Conservation (phyloP, 2,888 invertebrate genomes). For the Nysson spinosus region DNA sequence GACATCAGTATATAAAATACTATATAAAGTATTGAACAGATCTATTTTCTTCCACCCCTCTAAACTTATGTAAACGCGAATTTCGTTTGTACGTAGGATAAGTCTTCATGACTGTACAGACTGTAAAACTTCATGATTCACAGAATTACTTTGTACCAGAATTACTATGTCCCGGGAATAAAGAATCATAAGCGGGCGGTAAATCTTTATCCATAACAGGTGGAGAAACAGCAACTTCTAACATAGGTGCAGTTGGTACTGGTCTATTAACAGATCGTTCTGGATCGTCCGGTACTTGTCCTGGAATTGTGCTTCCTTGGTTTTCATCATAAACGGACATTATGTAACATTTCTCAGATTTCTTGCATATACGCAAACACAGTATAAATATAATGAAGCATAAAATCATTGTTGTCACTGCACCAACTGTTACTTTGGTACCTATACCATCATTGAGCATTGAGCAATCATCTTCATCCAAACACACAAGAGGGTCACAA, state of each 20-base stretch:
- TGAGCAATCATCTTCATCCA: slow-evolving; percentile 77
- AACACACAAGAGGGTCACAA: slow-evolving; percentile 77
- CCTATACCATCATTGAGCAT: slow-evolving; percentile 64
- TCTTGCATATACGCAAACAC: slow-evolving; percentile 78
- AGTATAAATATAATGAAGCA: slow-evolving; percentile 78
- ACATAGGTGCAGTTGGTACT: slow-evolving; percentile 72
- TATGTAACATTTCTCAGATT: slow-evolving; percentile 78
- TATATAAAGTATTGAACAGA: too few relatives aligned
- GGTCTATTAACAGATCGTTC: slow-evolving; percentile 60
- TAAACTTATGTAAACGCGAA: too few relatives aligned
- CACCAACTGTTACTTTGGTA: slow-evolving; percentile 78
- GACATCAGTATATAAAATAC: too few relatives aligned
- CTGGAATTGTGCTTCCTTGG: slow-evolving; percentile 46
- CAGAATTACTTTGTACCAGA: slow-evolving; percentile 65
- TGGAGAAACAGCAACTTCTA: slow-evolving; percentile 71
- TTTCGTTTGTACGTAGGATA: too few relatives aligned
- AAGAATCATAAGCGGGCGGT: slow-evolving; percentile 80
- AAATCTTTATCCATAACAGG: slow-evolving; percentile 79
- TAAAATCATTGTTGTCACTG: slow-evolving; percentile 77
- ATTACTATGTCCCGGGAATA: slow-evolving; percentile 79
- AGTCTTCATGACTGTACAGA: too few relatives aligned
- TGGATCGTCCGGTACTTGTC: slow-evolving; percentile 53
- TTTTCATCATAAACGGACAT: slow-evolving; percentile 75
- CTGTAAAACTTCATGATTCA: slow-evolving; percentile 58
- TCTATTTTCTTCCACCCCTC: too few relatives aligned